Percentiles rank a stretch among this genome's conserved stretches.
phyloP scores from a whole-genome alignment of 2,797 vertebrate species.

The Lophotriccus pileatus region DNA sequence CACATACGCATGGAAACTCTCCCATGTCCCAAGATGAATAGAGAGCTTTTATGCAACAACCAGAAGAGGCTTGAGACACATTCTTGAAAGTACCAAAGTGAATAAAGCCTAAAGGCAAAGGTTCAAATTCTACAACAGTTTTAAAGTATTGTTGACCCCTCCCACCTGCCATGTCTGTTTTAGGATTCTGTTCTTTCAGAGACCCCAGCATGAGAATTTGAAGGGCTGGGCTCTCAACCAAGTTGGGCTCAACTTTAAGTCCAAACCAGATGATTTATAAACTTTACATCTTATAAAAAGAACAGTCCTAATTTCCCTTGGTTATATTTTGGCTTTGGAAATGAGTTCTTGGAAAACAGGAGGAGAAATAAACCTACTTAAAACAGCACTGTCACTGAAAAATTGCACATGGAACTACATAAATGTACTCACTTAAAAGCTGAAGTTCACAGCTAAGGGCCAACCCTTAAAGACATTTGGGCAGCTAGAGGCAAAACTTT shows the following conservation, averaged over 20 bases:
- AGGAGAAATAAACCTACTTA: background rate
- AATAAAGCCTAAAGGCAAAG: background rate
- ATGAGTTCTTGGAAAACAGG: background rate
- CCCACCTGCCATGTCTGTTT: background rate
- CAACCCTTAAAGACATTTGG: background rate
- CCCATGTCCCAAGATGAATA: background rate
- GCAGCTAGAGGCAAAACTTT: background rate
- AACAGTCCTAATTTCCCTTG: background rate
- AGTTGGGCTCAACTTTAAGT: background rate
- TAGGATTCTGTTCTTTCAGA: background rate
- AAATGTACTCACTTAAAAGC: background rate
- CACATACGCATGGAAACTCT: background rate
- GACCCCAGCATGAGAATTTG: background rate
- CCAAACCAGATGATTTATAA: background rate
- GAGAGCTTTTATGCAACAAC: background rate
- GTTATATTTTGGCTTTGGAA: background rate
- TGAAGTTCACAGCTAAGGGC: background rate
- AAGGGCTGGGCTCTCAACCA: background rate
- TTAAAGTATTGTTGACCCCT: background rate
- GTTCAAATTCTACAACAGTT: background rate
- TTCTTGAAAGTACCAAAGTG: background rate
- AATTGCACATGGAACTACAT: background rate
- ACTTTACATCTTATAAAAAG: background rate
- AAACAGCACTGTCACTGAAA: background rate
- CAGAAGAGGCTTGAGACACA: background rate